phyloP scores from a whole-genome alignment of 1,140 invertebrate species.

The Subanguina moxae region DNA sequence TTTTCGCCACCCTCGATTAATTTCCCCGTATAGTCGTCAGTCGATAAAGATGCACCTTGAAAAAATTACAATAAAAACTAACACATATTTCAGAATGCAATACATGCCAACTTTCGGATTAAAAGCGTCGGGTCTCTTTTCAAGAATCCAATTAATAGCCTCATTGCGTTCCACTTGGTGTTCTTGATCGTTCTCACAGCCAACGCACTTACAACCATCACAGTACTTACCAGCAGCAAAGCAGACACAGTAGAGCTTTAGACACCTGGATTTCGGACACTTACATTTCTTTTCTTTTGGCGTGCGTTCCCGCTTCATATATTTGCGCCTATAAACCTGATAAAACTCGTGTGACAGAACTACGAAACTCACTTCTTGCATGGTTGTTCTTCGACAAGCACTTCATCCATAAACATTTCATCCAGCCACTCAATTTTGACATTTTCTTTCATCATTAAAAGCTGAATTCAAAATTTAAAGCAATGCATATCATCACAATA shows the following conservation, averaged over 20 bases:
- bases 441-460: no score
- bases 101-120: conserved; percentile 97
- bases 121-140: conserved; percentile 91
- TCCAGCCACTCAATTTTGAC: no score
- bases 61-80: conserved; percentile 99
- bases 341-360: no score
- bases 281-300: conserved; percentile 87
- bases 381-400: no score
- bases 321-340: no score
- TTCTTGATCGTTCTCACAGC: conserved; percentile 92
- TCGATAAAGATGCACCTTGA: conserved; percentile 71
- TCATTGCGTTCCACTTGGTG: conserved; percentile 89
- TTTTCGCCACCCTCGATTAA: no score
- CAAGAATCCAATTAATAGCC: conserved; percentile 83
- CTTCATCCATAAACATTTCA: no score
- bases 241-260: conserved; percentile 98
- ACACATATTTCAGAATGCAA: conserved; percentile 98
- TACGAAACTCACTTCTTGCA: no score
- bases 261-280: conserved; percentile 96
- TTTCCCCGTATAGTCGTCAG: conserved; percentile 10
- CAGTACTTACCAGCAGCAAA: conserved; percentile 99
- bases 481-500: no score
- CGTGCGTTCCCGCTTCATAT: no score
- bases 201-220: conserved; percentile 93
- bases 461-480: no score